These are phyloP conservation scores for Gobio gobio DNA, from an alignment of 2,113 vertebrate species.

Conservation along the genomic window DNA sequence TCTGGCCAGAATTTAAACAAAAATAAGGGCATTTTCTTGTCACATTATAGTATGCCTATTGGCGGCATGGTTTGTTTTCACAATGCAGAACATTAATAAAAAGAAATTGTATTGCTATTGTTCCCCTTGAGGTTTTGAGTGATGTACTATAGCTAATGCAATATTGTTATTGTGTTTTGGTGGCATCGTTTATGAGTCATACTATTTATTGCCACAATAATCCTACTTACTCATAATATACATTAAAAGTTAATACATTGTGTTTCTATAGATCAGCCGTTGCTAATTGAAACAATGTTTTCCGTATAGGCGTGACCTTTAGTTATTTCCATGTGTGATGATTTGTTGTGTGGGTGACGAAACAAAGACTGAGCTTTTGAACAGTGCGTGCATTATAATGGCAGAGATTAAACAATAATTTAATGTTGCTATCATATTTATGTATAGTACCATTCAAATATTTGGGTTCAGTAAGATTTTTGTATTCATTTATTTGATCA, in stretches of 20 bases:
- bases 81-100: slow-evolving; percentile 10
- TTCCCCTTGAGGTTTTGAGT: background rate
- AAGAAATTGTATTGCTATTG: background rate
- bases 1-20: background rate
- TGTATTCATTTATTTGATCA: too few relatives aligned
- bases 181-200: background rate
- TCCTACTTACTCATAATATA: background rate
- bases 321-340: background rate
- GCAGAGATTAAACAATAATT: background rate
- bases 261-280: background rate
- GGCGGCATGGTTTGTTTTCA: slow-evolving; percentile 7
- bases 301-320: background rate
- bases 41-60: background rate
- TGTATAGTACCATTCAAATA: too few relatives aligned
- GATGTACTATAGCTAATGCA: background rate
- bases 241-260: background rate
- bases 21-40: background rate
- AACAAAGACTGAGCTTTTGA: background rate
- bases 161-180: background rate
- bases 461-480: too few relatives aligned
- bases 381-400: slow-evolving; percentile 58
- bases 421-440: background rate
- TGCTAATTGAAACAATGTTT: background rate
- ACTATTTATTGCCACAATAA: background rate
- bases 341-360: background rate